phyloP scores from a whole-genome alignment of 2,113 vertebrate species.

The Ariopsis seemanni region DNA sequence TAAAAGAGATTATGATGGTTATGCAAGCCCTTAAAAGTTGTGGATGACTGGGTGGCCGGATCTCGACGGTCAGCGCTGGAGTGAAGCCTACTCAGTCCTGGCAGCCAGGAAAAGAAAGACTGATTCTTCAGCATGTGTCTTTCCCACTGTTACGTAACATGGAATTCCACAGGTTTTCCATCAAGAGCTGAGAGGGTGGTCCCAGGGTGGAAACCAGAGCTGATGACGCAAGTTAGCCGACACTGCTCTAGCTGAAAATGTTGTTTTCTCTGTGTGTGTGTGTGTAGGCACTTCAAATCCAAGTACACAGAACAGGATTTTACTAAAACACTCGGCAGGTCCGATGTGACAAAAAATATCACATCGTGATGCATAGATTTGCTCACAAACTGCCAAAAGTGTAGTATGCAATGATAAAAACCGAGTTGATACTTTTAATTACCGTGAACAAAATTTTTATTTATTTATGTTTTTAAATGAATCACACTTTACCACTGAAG shows the following conservation, averaged over 20 bases:
- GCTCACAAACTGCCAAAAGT: neutral
- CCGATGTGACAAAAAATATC: neutral
- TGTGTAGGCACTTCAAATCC: neutral
- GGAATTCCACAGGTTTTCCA: slow-evolving; percentile 41
- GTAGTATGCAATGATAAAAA: neutral
- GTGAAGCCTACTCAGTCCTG: slow-evolving; percentile 14
- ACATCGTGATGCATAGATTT: neutral
- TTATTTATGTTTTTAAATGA: neutral
- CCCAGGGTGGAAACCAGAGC: slow-evolving; percentile 19
- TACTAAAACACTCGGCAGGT: neutral
- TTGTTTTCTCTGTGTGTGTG: neutral
- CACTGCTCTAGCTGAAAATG: slow-evolving; percentile 18
- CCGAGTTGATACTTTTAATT: neutral
- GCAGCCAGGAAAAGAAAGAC: slow-evolving; percentile 7
- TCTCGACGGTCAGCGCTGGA: slow-evolving; percentile 6
- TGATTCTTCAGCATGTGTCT: slow-evolving; percentile 18
- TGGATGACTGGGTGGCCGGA: slow-evolving; percentile 10
- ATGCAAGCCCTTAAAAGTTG: neutral
- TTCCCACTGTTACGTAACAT: slow-evolving; percentile 39
- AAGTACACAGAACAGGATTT: neutral
- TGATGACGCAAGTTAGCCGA: slow-evolving; percentile 26
- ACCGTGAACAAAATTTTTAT: neutral
- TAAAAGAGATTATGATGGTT: slow-evolving; percentile 26
- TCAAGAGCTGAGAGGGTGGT: slow-evolving; percentile 30
- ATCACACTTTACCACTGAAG: neutral